Conservation (phyloP, 2,888 invertebrate species). For the Protodeltote pygarga region DNA sequence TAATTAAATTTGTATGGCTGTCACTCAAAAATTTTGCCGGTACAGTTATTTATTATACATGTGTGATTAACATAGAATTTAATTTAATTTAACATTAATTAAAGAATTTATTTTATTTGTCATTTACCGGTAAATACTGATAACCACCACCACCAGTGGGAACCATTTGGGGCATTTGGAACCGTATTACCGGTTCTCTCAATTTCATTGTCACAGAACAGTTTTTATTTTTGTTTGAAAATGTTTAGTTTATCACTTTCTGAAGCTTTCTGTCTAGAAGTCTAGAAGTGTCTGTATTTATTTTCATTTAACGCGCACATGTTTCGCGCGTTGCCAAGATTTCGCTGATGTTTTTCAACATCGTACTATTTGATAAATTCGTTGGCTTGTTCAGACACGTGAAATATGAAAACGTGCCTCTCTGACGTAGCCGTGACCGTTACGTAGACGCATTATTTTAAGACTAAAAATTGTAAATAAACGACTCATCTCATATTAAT, state of each 20-base stretch:
- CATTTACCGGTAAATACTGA: too few species aligned
- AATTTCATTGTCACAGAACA: too few species aligned
- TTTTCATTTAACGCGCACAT: conserved; percentile 34
- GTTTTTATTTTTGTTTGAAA: too few species aligned
- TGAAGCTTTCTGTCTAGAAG: conserved; percentile 1
- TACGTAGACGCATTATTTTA: conserved; percentile 11
- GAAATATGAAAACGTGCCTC: conserved; percentile 7
- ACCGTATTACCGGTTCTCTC: too few species aligned
- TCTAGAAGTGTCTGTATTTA: conserved; percentile 5
- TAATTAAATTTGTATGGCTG: too few species aligned
- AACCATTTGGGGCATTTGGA: too few species aligned
- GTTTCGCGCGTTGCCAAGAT: conserved; percentile 36
- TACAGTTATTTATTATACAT: too few species aligned
- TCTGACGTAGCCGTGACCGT: not conserved
- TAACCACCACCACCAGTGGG: too few species aligned
- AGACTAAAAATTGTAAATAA: conserved; percentile 6
- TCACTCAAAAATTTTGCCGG: too few species aligned
- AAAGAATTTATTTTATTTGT: too few species aligned
- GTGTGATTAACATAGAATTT: too few species aligned
- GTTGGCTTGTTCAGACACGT: conserved; percentile 18
- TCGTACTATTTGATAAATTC: conserved; percentile 15
- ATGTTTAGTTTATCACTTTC: not conserved
- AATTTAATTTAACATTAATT: too few species aligned
- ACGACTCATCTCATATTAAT: conserved; percentile 1
- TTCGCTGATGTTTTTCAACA: conserved; percentile 2